These are phyloP conservation scores for Octopus sinensis DNA, from an alignment of 1,140 invertebrate species.

Conservation along the genomic window DNA sequence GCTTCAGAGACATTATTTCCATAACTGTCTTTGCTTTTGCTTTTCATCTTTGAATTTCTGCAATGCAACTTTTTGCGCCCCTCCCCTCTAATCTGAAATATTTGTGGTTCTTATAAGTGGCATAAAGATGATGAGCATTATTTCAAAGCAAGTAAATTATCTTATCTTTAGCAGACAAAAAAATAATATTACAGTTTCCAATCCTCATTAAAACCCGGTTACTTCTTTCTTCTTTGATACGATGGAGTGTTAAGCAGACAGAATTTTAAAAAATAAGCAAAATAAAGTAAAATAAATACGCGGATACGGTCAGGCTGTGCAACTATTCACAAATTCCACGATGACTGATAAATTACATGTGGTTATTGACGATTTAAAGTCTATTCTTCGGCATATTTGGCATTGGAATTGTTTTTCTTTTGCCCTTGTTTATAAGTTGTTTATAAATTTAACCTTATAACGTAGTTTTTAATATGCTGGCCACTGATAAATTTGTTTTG, in stretches of 20 bases:
- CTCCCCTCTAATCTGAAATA: constrained; percentile 6
- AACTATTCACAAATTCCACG: constrained; percentile 6
- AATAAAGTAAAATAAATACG: neutral
- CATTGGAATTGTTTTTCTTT: no score
- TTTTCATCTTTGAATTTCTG: constrained; percentile 6
- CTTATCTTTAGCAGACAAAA: constrained; percentile 9
- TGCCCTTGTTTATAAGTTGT: no score
- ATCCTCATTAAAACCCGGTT: constrained; percentile 3
- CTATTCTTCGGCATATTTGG: no score
- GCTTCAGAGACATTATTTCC: neutral
- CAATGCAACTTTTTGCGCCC: constrained; percentile 2
- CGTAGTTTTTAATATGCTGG: no score
- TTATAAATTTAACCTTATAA: no score
- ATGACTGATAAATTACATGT: neutral
- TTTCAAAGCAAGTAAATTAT: constrained; percentile 10
- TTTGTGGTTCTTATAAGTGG: neutral
- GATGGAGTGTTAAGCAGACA: neutral
- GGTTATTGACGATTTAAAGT: no score
- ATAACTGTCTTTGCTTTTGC: neutral
- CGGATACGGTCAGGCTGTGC: constrained; percentile 12
- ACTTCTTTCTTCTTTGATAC: constrained; percentile 2
- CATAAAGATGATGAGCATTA: constrained; percentile 1
- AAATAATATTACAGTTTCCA: constrained; percentile 10
- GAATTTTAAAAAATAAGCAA: no score
- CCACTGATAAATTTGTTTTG: no score